Conservation (phyloP, 2,888 invertebrate species). For the Leucoma salicis region DNA sequence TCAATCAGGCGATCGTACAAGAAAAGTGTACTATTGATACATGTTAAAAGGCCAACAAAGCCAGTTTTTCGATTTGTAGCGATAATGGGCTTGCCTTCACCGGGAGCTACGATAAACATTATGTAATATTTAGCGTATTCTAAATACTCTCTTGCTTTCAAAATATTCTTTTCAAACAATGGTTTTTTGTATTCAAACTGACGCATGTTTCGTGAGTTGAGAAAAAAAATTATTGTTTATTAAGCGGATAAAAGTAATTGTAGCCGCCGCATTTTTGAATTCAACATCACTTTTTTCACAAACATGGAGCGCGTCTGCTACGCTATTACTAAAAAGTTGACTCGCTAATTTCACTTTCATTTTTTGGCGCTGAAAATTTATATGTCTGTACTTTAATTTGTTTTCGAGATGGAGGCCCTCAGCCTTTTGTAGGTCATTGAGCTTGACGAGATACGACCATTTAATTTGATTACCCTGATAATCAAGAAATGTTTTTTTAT, state of each 20-base stretch:
- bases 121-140: conserved; percentile 4
- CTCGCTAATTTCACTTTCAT: conserved; percentile 23
- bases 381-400: conserved; percentile 9
- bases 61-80: conserved; percentile 6
- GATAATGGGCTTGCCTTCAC: conserved; percentile 1
- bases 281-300: conserved; percentile 1
- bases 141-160: conserved; percentile 7
- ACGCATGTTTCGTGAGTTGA: conserved; percentile 7
- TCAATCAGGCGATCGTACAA: conserved; percentile 2
- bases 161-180: neutral
- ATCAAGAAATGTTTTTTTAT: neutral
- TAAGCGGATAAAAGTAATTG: neutral
- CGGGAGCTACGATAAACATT: neutral
- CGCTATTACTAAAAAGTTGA: conserved; percentile 4
- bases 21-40: conserved; percentile 2
- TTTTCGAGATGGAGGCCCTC: conserved; percentile 13
- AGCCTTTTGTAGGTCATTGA: conserved; percentile 10
- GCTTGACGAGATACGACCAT: conserved; percentile 1
- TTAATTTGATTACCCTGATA: neutral
- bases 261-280: neutral
- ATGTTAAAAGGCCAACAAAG: conserved; percentile 4
- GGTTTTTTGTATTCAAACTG: neutral
- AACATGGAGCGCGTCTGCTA: neutral
- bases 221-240: conserved; percentile 8
- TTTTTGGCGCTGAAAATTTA: conserved; percentile 15